Evolutionary conservation across 2,888 invertebrate genomes (phyloP).

Genomic region (Noctua pronuba): DNA sequence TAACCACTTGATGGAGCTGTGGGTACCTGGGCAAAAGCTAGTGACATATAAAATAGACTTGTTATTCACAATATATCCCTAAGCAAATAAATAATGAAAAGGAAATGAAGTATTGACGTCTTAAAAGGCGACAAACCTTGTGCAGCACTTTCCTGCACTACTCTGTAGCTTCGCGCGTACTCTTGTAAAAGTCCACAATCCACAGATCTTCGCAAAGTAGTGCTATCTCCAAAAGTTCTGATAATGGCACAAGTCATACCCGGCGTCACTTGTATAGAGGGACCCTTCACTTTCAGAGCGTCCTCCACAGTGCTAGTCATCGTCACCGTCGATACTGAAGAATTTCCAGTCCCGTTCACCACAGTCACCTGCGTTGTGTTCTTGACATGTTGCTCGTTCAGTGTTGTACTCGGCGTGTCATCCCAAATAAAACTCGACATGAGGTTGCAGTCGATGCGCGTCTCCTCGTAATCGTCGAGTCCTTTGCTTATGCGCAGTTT

Average conservation of each 20-base stretch:
- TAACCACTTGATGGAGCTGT: too few relatives aligned
- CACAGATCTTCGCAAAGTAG: constrained; percentile 70
- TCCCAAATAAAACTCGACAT: too few relatives aligned
- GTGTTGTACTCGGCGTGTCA: too few relatives aligned
- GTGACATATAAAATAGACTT: too few relatives aligned
- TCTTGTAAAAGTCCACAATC: constrained; percentile 78
- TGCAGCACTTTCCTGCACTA: constrained; percentile 61
- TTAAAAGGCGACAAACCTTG: constrained; percentile 12
- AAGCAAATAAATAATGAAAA: constrained; percentile 11
- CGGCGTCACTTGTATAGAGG: constrained; percentile 75
- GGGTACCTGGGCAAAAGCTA: too few relatives aligned
- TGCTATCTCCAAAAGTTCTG: constrained; percentile 66
- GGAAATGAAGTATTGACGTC: constrained; percentile 19
- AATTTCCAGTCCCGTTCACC: constrained; percentile 7
- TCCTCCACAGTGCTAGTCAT: constrained; percentile 66
- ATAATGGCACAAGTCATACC: constrained; percentile 80
- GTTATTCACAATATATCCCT: too few relatives aligned
- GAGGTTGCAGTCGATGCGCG: too few relatives aligned
- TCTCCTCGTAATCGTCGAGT: too few relatives aligned
- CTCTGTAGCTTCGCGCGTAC: constrained; percentile 75
- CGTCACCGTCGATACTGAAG: constrained; percentile 44
- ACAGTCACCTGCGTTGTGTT: constrained; percentile 64
- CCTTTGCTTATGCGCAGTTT: too few relatives aligned
- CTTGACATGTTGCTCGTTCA: constrained; percentile 51
- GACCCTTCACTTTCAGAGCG: constrained; percentile 77